Evolutionary conservation across 1,140 invertebrate species (phyloP).

Genomic region (Mamestra configurata): DNA sequence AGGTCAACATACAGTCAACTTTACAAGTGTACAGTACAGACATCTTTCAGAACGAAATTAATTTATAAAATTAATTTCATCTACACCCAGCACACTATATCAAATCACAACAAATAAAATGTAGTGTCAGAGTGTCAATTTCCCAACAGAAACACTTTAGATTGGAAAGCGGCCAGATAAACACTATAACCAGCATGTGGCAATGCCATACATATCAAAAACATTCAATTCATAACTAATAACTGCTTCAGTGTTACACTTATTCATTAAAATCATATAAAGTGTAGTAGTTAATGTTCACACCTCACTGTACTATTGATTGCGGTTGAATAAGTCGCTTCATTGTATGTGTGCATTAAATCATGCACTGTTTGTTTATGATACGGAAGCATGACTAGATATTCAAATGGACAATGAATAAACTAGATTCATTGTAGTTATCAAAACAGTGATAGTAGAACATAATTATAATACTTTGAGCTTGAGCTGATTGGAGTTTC

Average conservation of each 20-base stretch:
- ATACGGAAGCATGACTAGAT: not conserved
- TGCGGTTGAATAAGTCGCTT: not conserved
- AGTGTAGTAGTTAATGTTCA: not conserved
- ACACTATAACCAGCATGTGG: slow-evolving; percentile 46
- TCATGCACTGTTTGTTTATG: not conserved
- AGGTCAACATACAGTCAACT: too few species aligned
- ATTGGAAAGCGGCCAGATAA: slow-evolving; percentile 63
- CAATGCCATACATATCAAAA: slow-evolving; percentile 47
- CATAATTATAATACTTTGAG: too few species aligned
- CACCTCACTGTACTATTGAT: not conserved
- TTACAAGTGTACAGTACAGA: not conserved
- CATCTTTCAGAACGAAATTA: not conserved
- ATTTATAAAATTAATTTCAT: too few species aligned
- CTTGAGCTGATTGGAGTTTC: too few species aligned
- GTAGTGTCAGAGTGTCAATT: slow-evolving; percentile 56
- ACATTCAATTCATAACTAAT: slow-evolving; percentile 38
- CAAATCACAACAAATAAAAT: slow-evolving; percentile 54
- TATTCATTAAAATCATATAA: slow-evolving; percentile 6
- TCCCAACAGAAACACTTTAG: slow-evolving; percentile 57
- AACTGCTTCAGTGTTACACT: slow-evolving; percentile 13
- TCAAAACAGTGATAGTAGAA: not conserved
- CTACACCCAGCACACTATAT: slow-evolving; percentile 20
- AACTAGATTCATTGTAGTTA: not conserved
- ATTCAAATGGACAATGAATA: not conserved
- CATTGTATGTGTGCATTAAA: too few species aligned